A percentile compares a stretch with the other conserved stretches of the same genome.
These are phyloP conservation scores for Montipora cactus DNA, from an alignment of 64 coral and sea anemone genomes.

Conservation along the genomic window DNA sequence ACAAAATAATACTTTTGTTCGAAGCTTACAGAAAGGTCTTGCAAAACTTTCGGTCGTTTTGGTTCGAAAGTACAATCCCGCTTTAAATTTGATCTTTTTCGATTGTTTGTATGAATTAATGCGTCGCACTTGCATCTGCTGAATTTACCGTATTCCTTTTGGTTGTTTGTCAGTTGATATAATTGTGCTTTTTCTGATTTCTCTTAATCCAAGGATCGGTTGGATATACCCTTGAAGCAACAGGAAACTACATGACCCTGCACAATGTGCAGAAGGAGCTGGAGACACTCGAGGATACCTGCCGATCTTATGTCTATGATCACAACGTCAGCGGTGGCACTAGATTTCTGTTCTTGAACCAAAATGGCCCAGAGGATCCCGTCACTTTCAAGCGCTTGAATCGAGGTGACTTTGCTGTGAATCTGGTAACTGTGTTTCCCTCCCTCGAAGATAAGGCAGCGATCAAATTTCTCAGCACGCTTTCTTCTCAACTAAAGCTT, in stretches of 20 bases:
- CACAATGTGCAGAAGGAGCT: conserved; percentile 70
- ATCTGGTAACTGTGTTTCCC: neutral
- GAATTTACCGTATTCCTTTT: too few relatives aligned
- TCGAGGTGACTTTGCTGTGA: conserved; percentile 76
- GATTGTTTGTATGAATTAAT: too few relatives aligned
- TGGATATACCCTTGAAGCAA: conserved; percentile 82
- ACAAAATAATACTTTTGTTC: too few relatives aligned
- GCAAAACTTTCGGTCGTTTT: too few relatives aligned
- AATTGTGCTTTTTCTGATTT: neutral
- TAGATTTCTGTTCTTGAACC: conserved; percentile 71
- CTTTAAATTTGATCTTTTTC: too few relatives aligned
- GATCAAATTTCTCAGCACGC: neutral
- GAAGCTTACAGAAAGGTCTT: too few relatives aligned
- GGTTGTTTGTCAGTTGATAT: neutral
- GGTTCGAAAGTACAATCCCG: too few relatives aligned
- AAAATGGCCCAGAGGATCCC: conserved; percentile 22
- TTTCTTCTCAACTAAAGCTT: conserved; percentile 17
- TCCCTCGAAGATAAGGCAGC: neutral
- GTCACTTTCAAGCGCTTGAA: conserved; percentile 62
- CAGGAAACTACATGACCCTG: conserved; percentile 79
- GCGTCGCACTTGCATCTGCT: too few relatives aligned
- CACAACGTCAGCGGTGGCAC: conserved; percentile 70
- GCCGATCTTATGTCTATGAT: conserved; percentile 58
- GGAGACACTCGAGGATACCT: conserved; percentile 58
- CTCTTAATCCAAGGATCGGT: conserved; percentile 6